Evolutionary conservation across 1,140 invertebrate genomes (phyloP).

Genomic region (Acromyrmex echinatior): DNA sequence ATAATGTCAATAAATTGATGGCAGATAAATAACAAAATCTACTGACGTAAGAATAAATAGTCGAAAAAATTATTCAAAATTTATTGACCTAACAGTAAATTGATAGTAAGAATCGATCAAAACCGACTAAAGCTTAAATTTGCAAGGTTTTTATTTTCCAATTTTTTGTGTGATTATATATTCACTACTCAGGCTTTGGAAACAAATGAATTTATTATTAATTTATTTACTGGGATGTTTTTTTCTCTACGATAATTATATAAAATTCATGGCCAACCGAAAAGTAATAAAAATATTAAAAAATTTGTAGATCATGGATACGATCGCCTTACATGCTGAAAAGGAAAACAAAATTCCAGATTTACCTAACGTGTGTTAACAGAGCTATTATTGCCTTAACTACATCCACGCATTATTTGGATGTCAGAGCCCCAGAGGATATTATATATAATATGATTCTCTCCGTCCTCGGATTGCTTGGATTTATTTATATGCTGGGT

Average conservation of each 20-base stretch:
- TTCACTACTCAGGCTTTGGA: too few relatives aligned
- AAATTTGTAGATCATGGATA: constrained; percentile 80
- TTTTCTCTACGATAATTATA: not conserved
- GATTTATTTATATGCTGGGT: constrained; percentile 81
- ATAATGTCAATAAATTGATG: too few relatives aligned
- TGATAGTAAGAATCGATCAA: too few relatives aligned
- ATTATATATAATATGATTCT: constrained; percentile 80
- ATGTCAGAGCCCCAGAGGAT: constrained; percentile 78
- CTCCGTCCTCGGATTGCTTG: constrained; percentile 79
- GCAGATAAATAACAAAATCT: too few relatives aligned
- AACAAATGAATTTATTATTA: too few relatives aligned
- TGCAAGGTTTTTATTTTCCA: too few relatives aligned
- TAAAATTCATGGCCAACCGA: not conserved
- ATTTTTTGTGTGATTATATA: too few relatives aligned
- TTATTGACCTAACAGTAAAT: too few relatives aligned
- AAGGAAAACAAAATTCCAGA: constrained; percentile 61
- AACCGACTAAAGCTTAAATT: too few relatives aligned
- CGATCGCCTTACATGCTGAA: constrained; percentile 72
- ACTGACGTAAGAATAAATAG: too few relatives aligned
- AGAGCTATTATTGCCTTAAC: constrained; percentile 79
- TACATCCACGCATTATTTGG: constrained; percentile 79
- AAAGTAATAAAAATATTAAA: not conserved
- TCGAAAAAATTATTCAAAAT: too few relatives aligned
- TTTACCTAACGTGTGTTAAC: constrained; percentile 80
- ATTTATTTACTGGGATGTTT: not conserved